Conservation (phyloP, 2,888 invertebrate genomes). For the Dryobota labecula region DNA sequence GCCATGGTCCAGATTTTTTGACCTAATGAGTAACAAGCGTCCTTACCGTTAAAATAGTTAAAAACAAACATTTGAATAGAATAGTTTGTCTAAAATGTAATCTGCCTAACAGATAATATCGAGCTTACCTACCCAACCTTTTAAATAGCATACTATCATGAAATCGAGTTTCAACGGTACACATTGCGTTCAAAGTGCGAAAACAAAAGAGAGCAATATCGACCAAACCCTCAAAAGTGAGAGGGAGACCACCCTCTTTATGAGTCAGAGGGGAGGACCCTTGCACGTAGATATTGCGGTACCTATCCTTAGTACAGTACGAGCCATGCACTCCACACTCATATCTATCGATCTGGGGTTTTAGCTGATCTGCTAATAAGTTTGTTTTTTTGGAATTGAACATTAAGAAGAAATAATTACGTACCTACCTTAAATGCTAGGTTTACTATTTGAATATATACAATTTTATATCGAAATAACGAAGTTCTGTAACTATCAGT, state of each 20-base stretch:
- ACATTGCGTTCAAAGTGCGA: constrained; percentile 80
- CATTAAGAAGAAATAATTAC: neutral
- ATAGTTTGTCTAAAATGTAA: neutral
- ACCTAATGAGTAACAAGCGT: neutral
- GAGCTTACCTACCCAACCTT: constrained; percentile 38
- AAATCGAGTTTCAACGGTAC: constrained; percentile 64
- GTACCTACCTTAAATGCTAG: neutral
- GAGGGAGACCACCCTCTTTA: constrained; percentile 89
- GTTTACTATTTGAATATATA: too few species aligned
- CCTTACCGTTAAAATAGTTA: neutral
- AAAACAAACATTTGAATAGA: neutral
- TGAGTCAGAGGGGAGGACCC: constrained; percentile 90
- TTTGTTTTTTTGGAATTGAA: constrained; percentile 30
- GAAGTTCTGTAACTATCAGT: neutral
- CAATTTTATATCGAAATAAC: neutral
- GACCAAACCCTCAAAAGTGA: constrained; percentile 89
- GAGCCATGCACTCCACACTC: constrained; percentile 81
- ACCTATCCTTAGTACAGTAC: constrained; percentile 81
- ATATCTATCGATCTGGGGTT: constrained; percentile 80
- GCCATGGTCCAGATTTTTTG: neutral
- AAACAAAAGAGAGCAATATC: constrained; percentile 90
- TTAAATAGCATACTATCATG: constrained; percentile 65
- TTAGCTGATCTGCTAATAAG: constrained; percentile 61
- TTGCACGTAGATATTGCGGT: constrained; percentile 85
- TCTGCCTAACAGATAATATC: constrained; percentile 20